Evolutionary conservation across 2,797 vertebrate species (phyloP).

Genomic region (Varecia variegata): DNA sequence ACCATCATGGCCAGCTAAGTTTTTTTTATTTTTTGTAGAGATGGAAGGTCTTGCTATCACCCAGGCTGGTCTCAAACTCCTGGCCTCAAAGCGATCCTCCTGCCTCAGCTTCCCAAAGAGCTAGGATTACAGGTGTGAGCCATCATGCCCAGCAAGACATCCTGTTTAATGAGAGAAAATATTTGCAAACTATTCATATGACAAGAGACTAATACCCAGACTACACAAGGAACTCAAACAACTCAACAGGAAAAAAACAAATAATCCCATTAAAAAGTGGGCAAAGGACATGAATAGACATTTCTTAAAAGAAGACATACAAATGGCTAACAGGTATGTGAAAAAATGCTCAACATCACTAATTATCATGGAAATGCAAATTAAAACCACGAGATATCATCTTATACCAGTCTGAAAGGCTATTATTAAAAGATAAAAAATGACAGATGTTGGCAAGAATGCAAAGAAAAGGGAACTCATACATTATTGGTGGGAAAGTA

Average conservation of each 20-base stretch:
- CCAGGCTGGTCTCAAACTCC: not conserved
- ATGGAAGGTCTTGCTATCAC: not conserved
- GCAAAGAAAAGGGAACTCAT: not conserved
- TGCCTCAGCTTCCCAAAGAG: not conserved
- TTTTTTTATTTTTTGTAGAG: not conserved
- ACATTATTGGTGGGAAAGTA: not conserved
- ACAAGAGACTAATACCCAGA: not conserved
- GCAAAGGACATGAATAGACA: not conserved
- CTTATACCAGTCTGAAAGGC: not conserved
- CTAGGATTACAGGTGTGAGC: not conserved
- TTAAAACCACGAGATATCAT: not conserved
- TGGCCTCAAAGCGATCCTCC: not conserved
- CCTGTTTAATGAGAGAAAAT: not conserved
- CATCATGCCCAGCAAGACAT: not conserved
- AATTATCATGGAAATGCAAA: not conserved
- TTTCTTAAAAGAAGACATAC: no score
- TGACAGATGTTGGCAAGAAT: not conserved
- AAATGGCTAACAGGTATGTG: not conserved
- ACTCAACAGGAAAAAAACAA: not conserved
- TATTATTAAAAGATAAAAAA: not conserved
- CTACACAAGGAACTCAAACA: not conserved
- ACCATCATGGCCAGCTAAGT: not conserved
- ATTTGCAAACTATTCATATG: not conserved
- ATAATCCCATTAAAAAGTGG: not conserved
- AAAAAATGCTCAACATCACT: not conserved